These are phyloP conservation scores for Drosophila kohkoa DNA, from an alignment of 1,140 invertebrate species.

Conservation along the genomic window DNA sequence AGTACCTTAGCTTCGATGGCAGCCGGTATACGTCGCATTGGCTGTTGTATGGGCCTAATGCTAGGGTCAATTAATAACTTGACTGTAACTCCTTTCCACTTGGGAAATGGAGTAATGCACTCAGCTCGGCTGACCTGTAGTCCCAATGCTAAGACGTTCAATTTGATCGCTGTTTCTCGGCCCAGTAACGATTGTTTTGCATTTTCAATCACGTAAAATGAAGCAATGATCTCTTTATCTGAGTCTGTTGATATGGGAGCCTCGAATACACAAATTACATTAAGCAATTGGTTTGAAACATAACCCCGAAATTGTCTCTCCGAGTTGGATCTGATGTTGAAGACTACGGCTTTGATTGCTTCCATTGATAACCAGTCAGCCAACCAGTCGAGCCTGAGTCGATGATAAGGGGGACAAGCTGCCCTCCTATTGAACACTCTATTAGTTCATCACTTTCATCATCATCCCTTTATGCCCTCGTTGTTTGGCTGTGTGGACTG, in stretches of 20 bases:
- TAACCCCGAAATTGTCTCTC: constrained; percentile 42
- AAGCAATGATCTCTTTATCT: constrained; percentile 36
- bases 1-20: constrained; percentile 33
- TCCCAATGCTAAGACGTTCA: constrained; percentile 32
- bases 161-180: constrained; percentile 33
- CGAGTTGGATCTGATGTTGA: constrained; percentile 28
- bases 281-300: constrained; percentile 28
- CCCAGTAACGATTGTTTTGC: constrained; percentile 40
- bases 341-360: constrained; percentile 23
- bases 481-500: constrained; percentile 19
- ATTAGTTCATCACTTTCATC: no score
- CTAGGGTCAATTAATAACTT: constrained; percentile 37
- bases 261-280: constrained; percentile 13
- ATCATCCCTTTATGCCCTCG: constrained; percentile 16
- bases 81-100: constrained; percentile 37
- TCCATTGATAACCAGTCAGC: constrained; percentile 28
- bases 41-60: constrained; percentile 4
- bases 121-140: constrained; percentile 22
- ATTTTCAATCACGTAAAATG: constrained; percentile 50
- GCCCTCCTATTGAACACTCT: constrained; percentile 20
- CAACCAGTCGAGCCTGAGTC: constrained; percentile 34
- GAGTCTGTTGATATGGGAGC: constrained; percentile 30
- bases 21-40: constrained; percentile 13
- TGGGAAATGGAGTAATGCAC: constrained; percentile 38
- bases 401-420: constrained; percentile 32